Base-by-base conservation (phyloP, 1,140 invertebrate genomes). In the Lordiphosa collinella region DNA sequence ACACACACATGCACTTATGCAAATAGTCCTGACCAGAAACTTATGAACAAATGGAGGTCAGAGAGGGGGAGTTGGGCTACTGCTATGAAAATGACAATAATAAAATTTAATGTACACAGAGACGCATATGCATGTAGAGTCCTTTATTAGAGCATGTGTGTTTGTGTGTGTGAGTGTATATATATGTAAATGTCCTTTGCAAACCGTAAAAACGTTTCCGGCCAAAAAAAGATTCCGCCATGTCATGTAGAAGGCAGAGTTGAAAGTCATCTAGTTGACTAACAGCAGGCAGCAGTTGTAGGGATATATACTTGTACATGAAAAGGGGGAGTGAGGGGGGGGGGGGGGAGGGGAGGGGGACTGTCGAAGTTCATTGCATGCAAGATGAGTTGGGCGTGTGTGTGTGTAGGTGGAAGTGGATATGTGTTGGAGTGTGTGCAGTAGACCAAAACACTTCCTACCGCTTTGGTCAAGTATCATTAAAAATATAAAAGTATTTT, bases 401-500 rank as follows among this genome's bases (percentile, higher is more conserved):
- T n/a, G 32, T 54, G 18, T 41, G 29, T 32, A 25, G 22, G 22
- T 25, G 22, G 22, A 25, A 25, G 12, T 36, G 40, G 40, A 49
- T 65, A 18, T 50, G 35, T 57, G 48, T 47, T 55, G 50, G 56
- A 72, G 73, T 78, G 67, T 82, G 78, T 82, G 78, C 78, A 84
- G 79, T 59, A 84, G 79, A 84, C 79, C 78, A 84, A 82, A 84
- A 84, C 78, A 84, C 68, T 84, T 84, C 78, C 78, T 82, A 84
- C 78, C 78, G 78, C 78, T 82, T 82, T 84, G 74, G 59, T 68
- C 72, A 84, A 84, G 78, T 84, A 84, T 84, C 78, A 84, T 84
- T 84, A 84, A 84, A 84, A 84, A 84, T 84, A 84, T 84, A 84
- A 84, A 84, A 84, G 78, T 84, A 84, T 82, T 82, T 82, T 61